These are phyloP conservation scores for Drosophila colorata DNA, from an alignment of 2,888 invertebrate species.

Conservation along the genomic window DNA sequence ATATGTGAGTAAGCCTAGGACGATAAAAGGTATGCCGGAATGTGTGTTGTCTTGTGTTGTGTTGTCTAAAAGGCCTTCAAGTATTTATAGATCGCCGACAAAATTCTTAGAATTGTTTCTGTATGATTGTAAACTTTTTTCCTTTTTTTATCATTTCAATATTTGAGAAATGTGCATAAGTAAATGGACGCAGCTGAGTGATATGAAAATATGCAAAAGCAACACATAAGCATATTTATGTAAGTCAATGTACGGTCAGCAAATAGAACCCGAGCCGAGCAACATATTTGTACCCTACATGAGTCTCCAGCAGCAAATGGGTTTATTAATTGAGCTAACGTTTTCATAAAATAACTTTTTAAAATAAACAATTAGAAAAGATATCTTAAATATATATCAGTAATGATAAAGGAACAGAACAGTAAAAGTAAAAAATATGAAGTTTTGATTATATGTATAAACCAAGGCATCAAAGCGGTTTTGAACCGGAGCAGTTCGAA, in stretches of 20 bases:
- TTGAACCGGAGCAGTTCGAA: no score
- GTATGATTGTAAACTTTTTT: not conserved
- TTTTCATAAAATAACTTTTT: not conserved
- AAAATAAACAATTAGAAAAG: not conserved
- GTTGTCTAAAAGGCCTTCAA: slow-evolving; percentile 13
- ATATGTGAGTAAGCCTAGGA: slow-evolving; percentile 26
- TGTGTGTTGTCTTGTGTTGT: slow-evolving; percentile 24
- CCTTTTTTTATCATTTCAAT: slow-evolving; percentile 48
- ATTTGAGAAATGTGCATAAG: slow-evolving; percentile 37
- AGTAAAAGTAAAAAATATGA: no score
- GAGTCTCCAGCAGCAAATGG: slow-evolving; percentile 15
- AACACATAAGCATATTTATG: slow-evolving; percentile 28
- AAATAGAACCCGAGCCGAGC: slow-evolving; percentile 36
- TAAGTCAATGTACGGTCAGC: slow-evolving; percentile 44
- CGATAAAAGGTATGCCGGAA: slow-evolving; percentile 60
- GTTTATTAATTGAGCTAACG: not conserved
- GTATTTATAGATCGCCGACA: slow-evolving; percentile 58
- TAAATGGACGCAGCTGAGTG: slow-evolving; percentile 52
- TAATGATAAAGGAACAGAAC: not conserved
- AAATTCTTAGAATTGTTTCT: slow-evolving; percentile 42
- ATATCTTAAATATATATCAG: not conserved
- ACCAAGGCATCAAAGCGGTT: no score
- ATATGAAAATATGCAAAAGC: slow-evolving; percentile 52
- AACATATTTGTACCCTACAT: slow-evolving; percentile 41
- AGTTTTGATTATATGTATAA: not conserved